Conservation (phyloP, 2,797 vertebrate genomes). For the Paguma larvata region DNA sequence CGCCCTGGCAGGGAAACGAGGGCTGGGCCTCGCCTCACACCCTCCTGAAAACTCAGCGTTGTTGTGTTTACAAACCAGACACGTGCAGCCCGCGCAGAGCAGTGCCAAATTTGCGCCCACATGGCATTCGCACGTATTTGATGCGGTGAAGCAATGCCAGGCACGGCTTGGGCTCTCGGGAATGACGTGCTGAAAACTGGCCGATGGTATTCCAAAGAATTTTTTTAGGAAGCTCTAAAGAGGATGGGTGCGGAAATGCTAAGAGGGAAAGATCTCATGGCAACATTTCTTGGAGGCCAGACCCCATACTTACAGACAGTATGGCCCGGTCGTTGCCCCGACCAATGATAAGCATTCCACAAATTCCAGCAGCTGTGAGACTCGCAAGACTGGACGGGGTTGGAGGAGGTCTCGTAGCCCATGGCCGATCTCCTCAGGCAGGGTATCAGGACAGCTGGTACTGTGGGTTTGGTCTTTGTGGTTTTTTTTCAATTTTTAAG, state of each 20-base stretch:
- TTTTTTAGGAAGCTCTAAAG: constrained; percentile 11
- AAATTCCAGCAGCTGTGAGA: background rate
- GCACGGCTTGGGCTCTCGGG: background rate
- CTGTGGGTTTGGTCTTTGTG: too few species aligned
- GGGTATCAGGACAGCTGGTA: background rate
- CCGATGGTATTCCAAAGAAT: background rate
- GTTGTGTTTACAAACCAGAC: constrained; percentile 54
- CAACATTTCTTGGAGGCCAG: background rate
- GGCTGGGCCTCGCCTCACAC: constrained; percentile 46
- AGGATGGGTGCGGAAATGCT: background rate
- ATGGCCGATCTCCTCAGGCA: background rate
- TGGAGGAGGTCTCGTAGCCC: background rate
- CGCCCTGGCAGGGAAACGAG: background rate
- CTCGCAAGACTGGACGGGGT: background rate
- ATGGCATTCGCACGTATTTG: background rate
- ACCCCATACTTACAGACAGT: background rate
- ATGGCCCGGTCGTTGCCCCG: background rate
- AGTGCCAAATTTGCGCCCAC: background rate
- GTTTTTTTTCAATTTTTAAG: too few species aligned
- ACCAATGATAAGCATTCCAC: background rate
- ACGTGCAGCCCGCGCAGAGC: background rate
- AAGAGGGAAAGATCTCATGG: background rate
- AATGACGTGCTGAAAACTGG: background rate
- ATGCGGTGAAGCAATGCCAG: rapidly evolving
- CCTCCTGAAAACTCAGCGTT: constrained; percentile 61